Base-by-base conservation (phyloP, 2,113 vertebrate genomes). In the Spea multiplicata region DNA sequence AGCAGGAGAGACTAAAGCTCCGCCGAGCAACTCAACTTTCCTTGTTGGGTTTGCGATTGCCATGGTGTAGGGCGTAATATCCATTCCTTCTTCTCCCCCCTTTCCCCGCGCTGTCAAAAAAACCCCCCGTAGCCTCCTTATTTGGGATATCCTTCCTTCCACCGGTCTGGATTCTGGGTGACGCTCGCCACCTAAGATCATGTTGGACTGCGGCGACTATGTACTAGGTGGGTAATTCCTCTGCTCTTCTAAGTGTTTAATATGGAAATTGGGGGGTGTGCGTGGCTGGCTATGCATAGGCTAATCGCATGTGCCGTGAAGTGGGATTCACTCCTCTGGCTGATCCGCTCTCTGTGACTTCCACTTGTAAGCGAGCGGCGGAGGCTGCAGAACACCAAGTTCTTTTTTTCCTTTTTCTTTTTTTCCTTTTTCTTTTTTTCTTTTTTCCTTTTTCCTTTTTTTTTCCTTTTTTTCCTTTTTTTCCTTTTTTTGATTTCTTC, bases 181-280 rank as follows among this genome's bases (percentile, higher is more conserved):
- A 85, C 83, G 84, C 85, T 81, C 85, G 91, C 85, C 89, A 90
- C 86, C 83, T 85, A 85, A 82, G 91, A 90, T 85, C 90, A 88
- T 94, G 93, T 86, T 94, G 91, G 93, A 92, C 91, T 92, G 92
- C 91, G 89, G 89, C 73, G 92, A 93, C 89, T 93, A 85, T 88
- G 82, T 88, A 86, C 86, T 92, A 93, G 92, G 93, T 93, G 91
- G 92, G 93, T 94, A 91, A 87, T 82, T 83, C 86, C 87, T 85
- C 83, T 81, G 86, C 85, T 87, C 86, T 85, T 89, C 57, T 0
- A 66, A 81, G 86, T 66, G 53, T 86, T 86, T 84, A 89, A 84
- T 91, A 89, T 91, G 85, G 90, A 89, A 92, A 90, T 87, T 49
- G 78, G 72, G 82, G 83, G 72, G 82, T 82, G 84, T 86, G 80